Evolutionary conservation across 2,888 invertebrate genomes (phyloP), one percentile per base, ranked within the genome.

Genomic region (Andricus quercusramuli): DNA sequence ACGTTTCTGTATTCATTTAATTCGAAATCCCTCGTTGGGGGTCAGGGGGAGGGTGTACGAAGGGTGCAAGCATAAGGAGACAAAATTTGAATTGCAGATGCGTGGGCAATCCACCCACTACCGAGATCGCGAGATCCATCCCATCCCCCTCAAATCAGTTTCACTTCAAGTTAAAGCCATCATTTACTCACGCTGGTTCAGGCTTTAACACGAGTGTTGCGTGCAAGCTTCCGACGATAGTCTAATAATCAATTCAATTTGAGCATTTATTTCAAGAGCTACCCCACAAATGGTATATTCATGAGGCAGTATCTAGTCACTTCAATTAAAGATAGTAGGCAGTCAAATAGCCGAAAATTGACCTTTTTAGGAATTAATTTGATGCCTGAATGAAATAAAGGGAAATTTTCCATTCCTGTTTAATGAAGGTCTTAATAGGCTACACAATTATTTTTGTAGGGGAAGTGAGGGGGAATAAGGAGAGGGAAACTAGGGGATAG

Each of bases 61-160:
- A 77, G 81, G 84, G 81, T 83, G 86, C 85, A 86, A 88, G 88
- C 90, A 89, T 89, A 88, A 90, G 87, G 89, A 89, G 88, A 85
- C 87, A 86, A 86, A 89, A 91, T 91, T 79, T 89, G 88, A 90
- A 91, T 91, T 90, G 90, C 88, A 90, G 87, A 91, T 90, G 81
- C 80, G 78, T 81, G 79, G 78, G 81, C 82, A 83, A 81, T 82
- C 85, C 82, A 78, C 80, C 80, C 80, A 76, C 83, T 83, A 47
- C 15, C 47, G 81, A 83, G 76, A 77, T 78, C 70, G 79, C 67
- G 29, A 76, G 77, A 70, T 79, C 51, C 79, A 83, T 81, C 83
- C 85, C 84, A 84, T 81, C 83, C 85, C 84, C 84, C 83, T 86
- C 83, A 85, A 89, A 89, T 90, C 89, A 88, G 87, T 88, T 88